A percentile compares a stretch with the other conserved stretches of the same genome.
phyloP scores from a whole-genome alignment of 2,888 invertebrate species.

The Apoderus coryli region DNA sequence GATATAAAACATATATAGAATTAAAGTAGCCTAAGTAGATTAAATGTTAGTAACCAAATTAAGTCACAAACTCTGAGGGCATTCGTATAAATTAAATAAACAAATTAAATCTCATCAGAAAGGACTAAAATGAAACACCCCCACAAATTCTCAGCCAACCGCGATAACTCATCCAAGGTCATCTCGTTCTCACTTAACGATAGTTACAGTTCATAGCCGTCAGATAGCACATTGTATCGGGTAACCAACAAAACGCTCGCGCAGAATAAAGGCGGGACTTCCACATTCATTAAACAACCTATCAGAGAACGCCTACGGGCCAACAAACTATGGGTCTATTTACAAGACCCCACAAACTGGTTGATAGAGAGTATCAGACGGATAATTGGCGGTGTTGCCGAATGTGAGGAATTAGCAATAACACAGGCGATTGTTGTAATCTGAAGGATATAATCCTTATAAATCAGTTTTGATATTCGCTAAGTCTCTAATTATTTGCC shows the following conservation, averaged over 20 bases:
- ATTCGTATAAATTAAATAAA: too few species aligned
- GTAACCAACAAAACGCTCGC: conserved; percentile 15
- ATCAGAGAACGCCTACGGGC: conserved; percentile 23
- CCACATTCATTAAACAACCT: conserved; percentile 18
- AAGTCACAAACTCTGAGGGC: too few species aligned
- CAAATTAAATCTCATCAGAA: too few species aligned
- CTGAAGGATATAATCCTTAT: conserved; percentile 30
- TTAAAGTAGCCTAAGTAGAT: too few species aligned
- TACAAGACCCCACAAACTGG: conserved; percentile 21
- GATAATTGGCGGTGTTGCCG: too few species aligned
- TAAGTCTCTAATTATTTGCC: conserved; percentile 16
- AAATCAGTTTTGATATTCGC: conserved; percentile 25
- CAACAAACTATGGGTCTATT: conserved; percentile 27
- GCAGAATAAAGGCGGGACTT: conserved; percentile 21
- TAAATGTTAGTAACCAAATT: too few species aligned
- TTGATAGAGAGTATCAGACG: too few species aligned
- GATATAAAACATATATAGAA: too few species aligned
- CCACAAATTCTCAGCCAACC: conserved; percentile 24
- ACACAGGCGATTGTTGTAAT: too few species aligned
- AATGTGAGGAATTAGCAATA: too few species aligned
- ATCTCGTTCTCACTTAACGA: conserved; percentile 21
- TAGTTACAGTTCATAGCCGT: conserved; percentile 25
- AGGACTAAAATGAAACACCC: conserved; percentile 25
- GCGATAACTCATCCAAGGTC: conserved; percentile 30
- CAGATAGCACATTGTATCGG: conserved; percentile 26